Evolutionary conservation across 2,888 invertebrate species (phyloP), one percentile per base, ranked within the genome.

Genomic region (Alentia gelatinosa): DNA sequence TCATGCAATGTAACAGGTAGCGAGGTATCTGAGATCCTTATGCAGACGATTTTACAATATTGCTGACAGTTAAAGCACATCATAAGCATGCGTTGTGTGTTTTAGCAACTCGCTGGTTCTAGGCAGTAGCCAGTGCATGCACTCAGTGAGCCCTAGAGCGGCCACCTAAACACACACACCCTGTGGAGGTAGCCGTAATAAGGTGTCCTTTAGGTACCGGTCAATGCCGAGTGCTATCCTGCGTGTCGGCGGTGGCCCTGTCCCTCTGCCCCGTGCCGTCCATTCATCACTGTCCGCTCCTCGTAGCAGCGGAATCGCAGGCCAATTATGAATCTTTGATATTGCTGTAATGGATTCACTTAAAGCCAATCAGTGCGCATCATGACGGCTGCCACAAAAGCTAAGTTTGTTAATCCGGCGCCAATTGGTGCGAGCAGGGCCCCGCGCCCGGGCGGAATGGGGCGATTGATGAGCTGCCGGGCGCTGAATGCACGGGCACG

Each of bases 311-410:
- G 68, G 68, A 68, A 68, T 83, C 37, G 83, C 83, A 30, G 83
- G 83, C 83, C 83, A 83, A 40, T 83, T 37, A 83, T 83, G 83
- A 83, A 83, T 83, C 83, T 83, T 83, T 83, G 83, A 83, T 83
- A 83, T 83, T 40, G 83, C 83, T 83, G 40, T 83, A 83, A 83
- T 83, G 83, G 83, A 83, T 83, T 83, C 83, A 83, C 83, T 83
- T 40, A 83, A 83, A 40, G 83, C 83, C 83, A 83, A 83, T 83
- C 83, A 83, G 83, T 35, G 23, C 83, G 39, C 83, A 83, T 83
- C 83, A 83, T 35, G 83, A 83, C 40, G 35, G 83, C 68, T 5
- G 83, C 83, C 83, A 40, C 40, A 40, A 83, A 37, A 83, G 83
- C 83, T 83, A 83, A 83, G 83, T 83, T 83, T 83, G 83, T 83